Evolutionary conservation across 2,888 invertebrate genomes (phyloP).

Genomic region (Leucophenga montana): DNA sequence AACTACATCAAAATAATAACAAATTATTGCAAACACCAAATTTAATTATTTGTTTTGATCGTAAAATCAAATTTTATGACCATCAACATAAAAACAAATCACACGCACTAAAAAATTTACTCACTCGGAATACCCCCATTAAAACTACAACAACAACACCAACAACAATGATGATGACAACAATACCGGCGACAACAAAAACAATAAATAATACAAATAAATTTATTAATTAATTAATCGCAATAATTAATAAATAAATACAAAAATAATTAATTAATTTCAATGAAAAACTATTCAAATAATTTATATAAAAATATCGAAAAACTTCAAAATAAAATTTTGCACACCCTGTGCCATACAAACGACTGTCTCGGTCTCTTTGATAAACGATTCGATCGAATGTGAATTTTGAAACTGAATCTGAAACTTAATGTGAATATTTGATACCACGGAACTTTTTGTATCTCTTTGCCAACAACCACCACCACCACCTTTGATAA

Average conservation of each 20-base stretch:
- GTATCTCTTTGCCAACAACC: conserved; percentile 20
- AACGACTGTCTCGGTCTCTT: conserved; percentile 25
- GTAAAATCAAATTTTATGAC: conserved; percentile 70
- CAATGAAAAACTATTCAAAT: not conserved
- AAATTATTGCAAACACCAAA: conserved; percentile 60
- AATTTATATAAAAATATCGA: conserved; percentile 3
- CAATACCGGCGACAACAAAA: conserved; percentile 31
- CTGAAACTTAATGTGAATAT: not conserved
- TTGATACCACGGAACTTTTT: too few species aligned
- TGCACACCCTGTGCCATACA: conserved; percentile 55
- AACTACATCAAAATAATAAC: conserved; percentile 28
- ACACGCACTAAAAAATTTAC: conserved; percentile 47
- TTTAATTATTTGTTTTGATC: conserved; percentile 72
- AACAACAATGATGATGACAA: conserved; percentile 28
- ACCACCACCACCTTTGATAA: conserved; percentile 9
- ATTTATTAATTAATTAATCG: conserved; percentile 26
- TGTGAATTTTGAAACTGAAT: too few species aligned
- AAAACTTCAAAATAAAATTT: not conserved
- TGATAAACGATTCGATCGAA: conserved; percentile 20
- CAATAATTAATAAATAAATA: not conserved
- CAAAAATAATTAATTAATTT: too few species aligned
- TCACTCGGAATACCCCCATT: conserved; percentile 53
- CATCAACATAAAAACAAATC: conserved; percentile 59
- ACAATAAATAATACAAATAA: conserved; percentile 30
- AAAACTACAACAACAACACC: conserved; percentile 42